These are phyloP conservation scores for Sebastes goodei DNA, from an alignment of 2,797 vertebrate species.

Conservation along the genomic window DNA sequence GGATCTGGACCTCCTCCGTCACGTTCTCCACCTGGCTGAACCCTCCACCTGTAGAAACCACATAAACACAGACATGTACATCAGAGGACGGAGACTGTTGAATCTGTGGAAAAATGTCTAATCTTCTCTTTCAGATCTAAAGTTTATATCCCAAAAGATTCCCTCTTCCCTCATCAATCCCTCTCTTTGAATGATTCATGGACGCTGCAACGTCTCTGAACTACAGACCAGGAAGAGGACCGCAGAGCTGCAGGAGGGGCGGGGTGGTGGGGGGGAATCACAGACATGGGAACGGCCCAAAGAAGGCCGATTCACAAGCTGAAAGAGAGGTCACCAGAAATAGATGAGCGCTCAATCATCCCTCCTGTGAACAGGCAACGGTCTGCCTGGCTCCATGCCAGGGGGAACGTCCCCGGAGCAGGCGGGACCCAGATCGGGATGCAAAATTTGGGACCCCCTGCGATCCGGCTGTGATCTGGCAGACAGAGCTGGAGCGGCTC, in stretches of 20 bases:
- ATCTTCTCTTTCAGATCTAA: background rate
- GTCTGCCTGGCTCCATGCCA: background rate
- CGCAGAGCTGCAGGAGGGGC: background rate
- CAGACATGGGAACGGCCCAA: constrained; percentile 29
- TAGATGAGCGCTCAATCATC: constrained; percentile 39
- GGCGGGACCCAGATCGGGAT: background rate
- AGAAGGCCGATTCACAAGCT: constrained; percentile 20
- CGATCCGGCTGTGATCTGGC: constrained; percentile 23
- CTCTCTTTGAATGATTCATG: constrained; percentile 26
- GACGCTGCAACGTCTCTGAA: background rate
- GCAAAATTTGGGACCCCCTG: constrained; percentile 15
- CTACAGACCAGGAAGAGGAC: constrained; percentile 16
- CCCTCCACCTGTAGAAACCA: constrained; percentile 64
- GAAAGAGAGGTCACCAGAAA: constrained; percentile 52
- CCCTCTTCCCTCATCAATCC: background rate
- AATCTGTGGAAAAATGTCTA: background rate
- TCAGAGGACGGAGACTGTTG: background rate
- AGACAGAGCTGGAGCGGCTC: constrained; percentile 43
- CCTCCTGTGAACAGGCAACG: constrained; percentile 10
- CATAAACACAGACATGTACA: constrained; percentile 11
- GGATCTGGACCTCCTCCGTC: constrained; percentile 86
- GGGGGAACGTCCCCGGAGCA: constrained; percentile 18
- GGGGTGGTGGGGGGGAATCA: constrained; percentile 3
- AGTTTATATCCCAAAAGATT: constrained; percentile 11
- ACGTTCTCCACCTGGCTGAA: constrained; percentile 70